Conservation (phyloP, 2,797 vertebrate species). For the Antennarius maculatus region DNA sequence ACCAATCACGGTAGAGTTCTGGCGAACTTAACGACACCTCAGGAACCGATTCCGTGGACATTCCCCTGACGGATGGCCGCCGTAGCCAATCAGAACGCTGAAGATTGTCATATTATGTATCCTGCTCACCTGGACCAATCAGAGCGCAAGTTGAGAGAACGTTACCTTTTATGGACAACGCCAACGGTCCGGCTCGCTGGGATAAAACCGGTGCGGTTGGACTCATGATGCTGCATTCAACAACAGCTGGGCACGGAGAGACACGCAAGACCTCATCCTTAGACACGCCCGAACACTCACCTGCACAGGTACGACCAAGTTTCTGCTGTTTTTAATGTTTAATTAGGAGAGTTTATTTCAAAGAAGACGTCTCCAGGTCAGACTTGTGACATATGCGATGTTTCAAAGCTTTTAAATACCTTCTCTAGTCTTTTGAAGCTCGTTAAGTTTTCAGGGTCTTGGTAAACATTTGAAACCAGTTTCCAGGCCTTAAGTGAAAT, state of each 20-base stretch:
- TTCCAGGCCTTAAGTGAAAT: too few relatives aligned
- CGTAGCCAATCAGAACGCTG: slow-evolving; percentile 25
- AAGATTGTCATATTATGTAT: not conserved
- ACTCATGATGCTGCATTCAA: slow-evolving; percentile 1
- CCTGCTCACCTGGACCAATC: slow-evolving; percentile 54
- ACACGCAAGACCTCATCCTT: not conserved
- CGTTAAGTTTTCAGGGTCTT: not conserved
- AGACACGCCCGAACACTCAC: slow-evolving; percentile 29
- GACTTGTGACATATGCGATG: too few relatives aligned
- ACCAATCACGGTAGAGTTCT: slow-evolving; percentile 23
- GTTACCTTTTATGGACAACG: slow-evolving; percentile 56
- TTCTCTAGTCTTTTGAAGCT: too few relatives aligned
- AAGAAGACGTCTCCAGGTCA: too few relatives aligned
- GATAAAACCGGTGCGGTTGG: slow-evolving; percentile 22
- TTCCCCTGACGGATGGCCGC: slow-evolving; percentile 28
- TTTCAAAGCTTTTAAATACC: too few relatives aligned
- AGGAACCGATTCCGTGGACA: not conserved
- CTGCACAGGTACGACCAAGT: slow-evolving; percentile 43
- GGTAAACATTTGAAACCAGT: not conserved
- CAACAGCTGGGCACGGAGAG: slow-evolving; percentile 10
- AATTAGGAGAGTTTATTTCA: too few relatives aligned
- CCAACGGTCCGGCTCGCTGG: not conserved
- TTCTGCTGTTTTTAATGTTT: not conserved
- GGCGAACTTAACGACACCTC: not conserved
- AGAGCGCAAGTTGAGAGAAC: not conserved